Conservation (phyloP, 2,888 invertebrate genomes). For the Hypsopygia costalis region DNA sequence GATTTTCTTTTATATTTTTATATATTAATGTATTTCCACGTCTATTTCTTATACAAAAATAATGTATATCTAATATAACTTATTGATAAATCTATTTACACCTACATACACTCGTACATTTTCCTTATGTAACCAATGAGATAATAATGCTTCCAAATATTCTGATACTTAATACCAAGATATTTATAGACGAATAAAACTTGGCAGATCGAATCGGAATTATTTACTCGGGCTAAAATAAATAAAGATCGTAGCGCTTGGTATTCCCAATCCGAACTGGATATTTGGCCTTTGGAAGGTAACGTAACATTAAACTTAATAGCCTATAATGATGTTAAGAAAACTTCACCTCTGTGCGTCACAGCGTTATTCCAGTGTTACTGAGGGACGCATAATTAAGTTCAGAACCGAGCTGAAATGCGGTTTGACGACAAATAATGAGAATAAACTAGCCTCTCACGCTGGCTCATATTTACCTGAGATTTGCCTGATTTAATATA, state of each 20-base stretch:
- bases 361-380: constrained; percentile 21
- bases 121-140: too few relatives aligned
- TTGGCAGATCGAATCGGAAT: constrained; percentile 17
- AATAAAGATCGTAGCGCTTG: constrained; percentile 25
- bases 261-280: constrained; percentile 25
- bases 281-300: constrained; percentile 30
- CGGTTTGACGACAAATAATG: constrained; percentile 51
- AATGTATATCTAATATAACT: too few relatives aligned
- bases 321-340: constrained; percentile 44
- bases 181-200: constrained; percentile 3
- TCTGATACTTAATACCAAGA: too few relatives aligned
- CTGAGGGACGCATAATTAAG: constrained; percentile 48
- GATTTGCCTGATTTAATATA: constrained; percentile 39
- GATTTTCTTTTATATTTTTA: too few relatives aligned
- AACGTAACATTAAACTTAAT: constrained; percentile 36
- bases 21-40: too few relatives aligned
- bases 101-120: too few relatives aligned
- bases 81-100: too few relatives aligned
- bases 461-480: constrained; percentile 28
- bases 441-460: constrained; percentile 34
- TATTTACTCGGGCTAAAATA: constrained; percentile 34
- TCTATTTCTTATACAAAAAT: too few relatives aligned
- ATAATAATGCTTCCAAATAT: too few relatives aligned
- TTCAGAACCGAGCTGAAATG: constrained; percentile 57
- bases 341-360: constrained; percentile 32